These are phyloP conservation scores for Idaea aversata DNA, from an alignment of 2,888 invertebrate species.

Conservation along the genomic window DNA sequence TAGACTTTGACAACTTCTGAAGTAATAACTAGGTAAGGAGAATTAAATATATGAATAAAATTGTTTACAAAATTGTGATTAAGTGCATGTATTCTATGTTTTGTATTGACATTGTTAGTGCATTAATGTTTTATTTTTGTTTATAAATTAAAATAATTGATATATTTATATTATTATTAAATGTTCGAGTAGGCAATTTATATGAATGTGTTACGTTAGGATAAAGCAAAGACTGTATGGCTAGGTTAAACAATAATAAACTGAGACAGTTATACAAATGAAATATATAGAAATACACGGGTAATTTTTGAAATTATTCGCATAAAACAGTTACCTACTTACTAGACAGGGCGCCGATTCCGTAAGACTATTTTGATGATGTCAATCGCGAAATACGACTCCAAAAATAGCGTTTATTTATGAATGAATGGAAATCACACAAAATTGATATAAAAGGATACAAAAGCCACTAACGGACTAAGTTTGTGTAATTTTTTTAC, in stretches of 20 bases:
- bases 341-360: not conserved
- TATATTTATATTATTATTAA: not conserved
- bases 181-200: conserved; percentile 16
- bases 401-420: no score
- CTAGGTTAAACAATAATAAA: conserved; percentile 11
- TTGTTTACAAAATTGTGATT: conserved; percentile 16
- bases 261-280: conserved; percentile 3
- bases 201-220: conserved; percentile 22
- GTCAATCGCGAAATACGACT: no score
- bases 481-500: no score
- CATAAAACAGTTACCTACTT: not conserved
- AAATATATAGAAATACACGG: not conserved
- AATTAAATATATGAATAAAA: conserved; percentile 15
- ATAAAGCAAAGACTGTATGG: conserved; percentile 32
- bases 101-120: conserved; percentile 14
- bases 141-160: not conserved
- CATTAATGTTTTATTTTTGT: conserved; percentile 1
- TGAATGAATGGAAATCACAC: no score
- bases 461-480: no score
- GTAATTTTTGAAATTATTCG: not conserved
- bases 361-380: not conserved
- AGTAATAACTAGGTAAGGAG: conserved; percentile 1
- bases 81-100: conserved; percentile 18
- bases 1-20: conserved; percentile 26
- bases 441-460: no score